Base-by-base conservation (phyloP, 2,888 invertebrate genomes). In the Cistogaster globosa region DNA sequence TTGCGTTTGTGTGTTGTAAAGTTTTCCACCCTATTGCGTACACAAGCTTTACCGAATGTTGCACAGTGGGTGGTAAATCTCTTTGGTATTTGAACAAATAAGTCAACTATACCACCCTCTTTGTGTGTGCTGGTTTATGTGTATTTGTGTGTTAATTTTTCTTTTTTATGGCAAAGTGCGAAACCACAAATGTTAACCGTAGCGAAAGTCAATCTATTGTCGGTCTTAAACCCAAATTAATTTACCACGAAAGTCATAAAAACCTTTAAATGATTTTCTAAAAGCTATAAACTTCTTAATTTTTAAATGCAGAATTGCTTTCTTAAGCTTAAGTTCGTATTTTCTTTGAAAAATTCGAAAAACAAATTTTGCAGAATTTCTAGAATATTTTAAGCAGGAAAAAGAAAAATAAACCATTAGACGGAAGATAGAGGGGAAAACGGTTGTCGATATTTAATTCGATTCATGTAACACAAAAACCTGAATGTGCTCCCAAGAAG, bases 21-120 rank as follows among this genome's bases (percentile, higher is more conserved):
- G 89, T 90, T 91, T 91, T 91, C 91, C 91, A 91, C 91, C 91
- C 91, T 91, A 90, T 90, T 91, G 91, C 91, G 91, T 90, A 90
- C 89, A 88, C 88, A 87, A 87, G 53, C 83, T 74, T 26, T 48
- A 60, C 45, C 48, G 78, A 67, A 71, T 60, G 51, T 69, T 57
- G 78, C 65, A 68, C 75, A 65, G 65, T 78, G 78, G 79, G 86
- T 86, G 68, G 84, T 71, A 82, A 83, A 62, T 60, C 69, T 63
- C 55, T 55, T 20, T 36, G 20, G 16, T 60, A n/a, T 58, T 26
- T 12, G 6, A 42, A 36, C 51, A 32, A 75, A 78, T 58, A 75
- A 81, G 63, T 74, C 69, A 82, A 72, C 45, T 57, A 26, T 51
- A 60, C 81, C 79, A 82, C 86, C 81, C 83, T 26, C 51, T 80